phyloP scores from a whole-genome alignment of 2,113 vertebrate genomes.

The Macroglossus sobrinus region DNA sequence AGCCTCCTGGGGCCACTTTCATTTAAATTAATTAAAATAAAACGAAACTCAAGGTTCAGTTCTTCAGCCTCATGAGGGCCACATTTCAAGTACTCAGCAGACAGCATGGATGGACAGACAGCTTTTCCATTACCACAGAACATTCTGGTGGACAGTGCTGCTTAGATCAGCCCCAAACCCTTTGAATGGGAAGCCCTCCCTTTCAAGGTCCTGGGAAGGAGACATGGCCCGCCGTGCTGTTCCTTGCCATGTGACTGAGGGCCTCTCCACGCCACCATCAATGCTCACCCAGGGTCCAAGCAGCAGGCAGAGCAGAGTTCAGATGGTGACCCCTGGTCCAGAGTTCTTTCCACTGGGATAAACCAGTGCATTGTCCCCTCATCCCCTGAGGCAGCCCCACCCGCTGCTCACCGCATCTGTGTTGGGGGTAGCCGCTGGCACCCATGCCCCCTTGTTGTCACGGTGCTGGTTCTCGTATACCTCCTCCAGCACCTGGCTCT shows the following conservation, averaged over 20 bases:
- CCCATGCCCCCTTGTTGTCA: conserved; percentile 21
- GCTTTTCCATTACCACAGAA: background rate
- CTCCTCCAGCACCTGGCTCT: conserved; percentile 77
- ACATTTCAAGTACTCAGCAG: background rate
- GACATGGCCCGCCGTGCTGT: accelerated
- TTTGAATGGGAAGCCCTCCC: background rate
- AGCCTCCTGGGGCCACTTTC: background rate
- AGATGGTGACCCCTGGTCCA: background rate
- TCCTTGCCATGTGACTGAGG: background rate
- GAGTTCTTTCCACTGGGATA: background rate
- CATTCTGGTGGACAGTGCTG: background rate
- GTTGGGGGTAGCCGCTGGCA: background rate
- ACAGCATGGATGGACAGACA: background rate
- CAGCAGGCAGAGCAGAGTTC: background rate
- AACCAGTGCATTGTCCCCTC: background rate
- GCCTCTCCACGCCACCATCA: background rate
- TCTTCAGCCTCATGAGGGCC: background rate
- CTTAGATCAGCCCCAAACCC: background rate
- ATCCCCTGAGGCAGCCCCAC: accelerated
- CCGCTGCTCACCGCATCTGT: conserved; percentile 56
- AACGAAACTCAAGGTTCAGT: background rate
- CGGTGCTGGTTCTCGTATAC: conserved; percentile 79
- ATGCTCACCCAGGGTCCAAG: accelerated
- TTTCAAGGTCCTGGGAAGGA: background rate
- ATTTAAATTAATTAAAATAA: background rate